These are phyloP conservation scores for Protophormia terraenovae DNA, from an alignment of 2,888 invertebrate species.

Conservation along the genomic window DNA sequence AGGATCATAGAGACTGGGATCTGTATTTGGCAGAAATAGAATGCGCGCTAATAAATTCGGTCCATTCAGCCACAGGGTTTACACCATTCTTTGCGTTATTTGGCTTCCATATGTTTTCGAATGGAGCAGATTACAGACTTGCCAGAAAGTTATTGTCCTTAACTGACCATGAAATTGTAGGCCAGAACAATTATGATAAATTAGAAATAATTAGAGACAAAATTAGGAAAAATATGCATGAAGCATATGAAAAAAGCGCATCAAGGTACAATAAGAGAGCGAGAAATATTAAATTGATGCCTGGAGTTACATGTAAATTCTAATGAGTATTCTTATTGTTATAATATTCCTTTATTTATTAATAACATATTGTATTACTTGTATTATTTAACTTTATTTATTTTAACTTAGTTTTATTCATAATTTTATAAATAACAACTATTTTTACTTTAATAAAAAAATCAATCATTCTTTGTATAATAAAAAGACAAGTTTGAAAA, in stretches of 20 bases:
- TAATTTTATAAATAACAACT: too few relatives aligned
- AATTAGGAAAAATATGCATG: constrained; percentile 5
- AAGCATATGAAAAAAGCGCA: not conserved
- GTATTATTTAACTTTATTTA: too few relatives aligned
- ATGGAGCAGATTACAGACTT: constrained; percentile 1
- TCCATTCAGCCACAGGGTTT: not conserved
- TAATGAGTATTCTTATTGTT: too few relatives aligned
- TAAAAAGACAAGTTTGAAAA: too few relatives aligned
- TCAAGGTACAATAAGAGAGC: constrained; percentile 22
- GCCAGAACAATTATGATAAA: not conserved
- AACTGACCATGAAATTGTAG: not conserved
- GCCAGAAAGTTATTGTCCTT: constrained; percentile 1
- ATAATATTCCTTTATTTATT: too few relatives aligned
- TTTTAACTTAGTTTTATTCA: too few relatives aligned
- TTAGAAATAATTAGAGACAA: not conserved
- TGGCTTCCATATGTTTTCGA: constrained; percentile 8
- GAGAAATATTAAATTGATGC: not conserved
- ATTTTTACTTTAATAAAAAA: too few relatives aligned
- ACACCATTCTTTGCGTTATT: constrained; percentile 5
- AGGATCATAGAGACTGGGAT: constrained; percentile 64
- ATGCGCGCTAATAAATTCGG: too few relatives aligned
- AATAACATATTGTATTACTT: too few relatives aligned
- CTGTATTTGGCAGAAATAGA: not conserved
- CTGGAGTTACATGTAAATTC: too few relatives aligned
- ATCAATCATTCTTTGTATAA: too few relatives aligned